phyloP scores from a whole-genome alignment of 2,888 invertebrate genomes.

The Lepidocyrtoides sp. region DNA sequence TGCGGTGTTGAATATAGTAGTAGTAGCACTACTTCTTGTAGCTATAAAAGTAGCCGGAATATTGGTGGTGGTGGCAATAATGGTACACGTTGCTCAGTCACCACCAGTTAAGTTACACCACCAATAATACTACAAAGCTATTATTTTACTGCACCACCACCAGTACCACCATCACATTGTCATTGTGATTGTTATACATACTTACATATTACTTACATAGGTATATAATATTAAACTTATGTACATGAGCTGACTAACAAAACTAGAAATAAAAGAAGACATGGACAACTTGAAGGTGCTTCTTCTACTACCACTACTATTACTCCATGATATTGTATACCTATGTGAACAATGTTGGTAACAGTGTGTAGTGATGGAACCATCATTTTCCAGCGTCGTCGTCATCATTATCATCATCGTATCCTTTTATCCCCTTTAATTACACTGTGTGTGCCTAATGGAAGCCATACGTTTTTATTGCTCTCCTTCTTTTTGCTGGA shows the following conservation, averaged over 20 bases:
- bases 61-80: slow-evolving; percentile 54
- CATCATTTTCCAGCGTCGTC: slow-evolving; percentile 43
- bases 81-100: slow-evolving; percentile 65
- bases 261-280: not conserved
- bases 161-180: slow-evolving; percentile 26
- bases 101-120: slow-evolving; percentile 48
- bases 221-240: not conserved
- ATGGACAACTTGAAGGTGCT: not conserved
- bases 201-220: slow-evolving; percentile 9
- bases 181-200: slow-evolving; percentile 53
- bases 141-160: slow-evolving; percentile 56
- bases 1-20: not conserved
- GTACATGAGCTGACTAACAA: slow-evolving; percentile 45
- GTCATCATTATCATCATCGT: slow-evolving; percentile 27
- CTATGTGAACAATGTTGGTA: not conserved
- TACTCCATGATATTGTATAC: not conserved
- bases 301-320: not conserved
- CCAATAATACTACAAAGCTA: slow-evolving; percentile 33
- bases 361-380: slow-evolving; percentile 39
- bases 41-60: not conserved
- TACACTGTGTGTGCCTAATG: slow-evolving; percentile 85
- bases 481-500: slow-evolving; percentile 82
- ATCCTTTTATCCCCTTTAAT: slow-evolving; percentile 85
- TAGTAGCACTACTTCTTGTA: not conserved
- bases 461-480: slow-evolving; percentile 85